Base-by-base conservation (phyloP, 2,888 invertebrate genomes). In the Malacosoma neustria region DNA sequence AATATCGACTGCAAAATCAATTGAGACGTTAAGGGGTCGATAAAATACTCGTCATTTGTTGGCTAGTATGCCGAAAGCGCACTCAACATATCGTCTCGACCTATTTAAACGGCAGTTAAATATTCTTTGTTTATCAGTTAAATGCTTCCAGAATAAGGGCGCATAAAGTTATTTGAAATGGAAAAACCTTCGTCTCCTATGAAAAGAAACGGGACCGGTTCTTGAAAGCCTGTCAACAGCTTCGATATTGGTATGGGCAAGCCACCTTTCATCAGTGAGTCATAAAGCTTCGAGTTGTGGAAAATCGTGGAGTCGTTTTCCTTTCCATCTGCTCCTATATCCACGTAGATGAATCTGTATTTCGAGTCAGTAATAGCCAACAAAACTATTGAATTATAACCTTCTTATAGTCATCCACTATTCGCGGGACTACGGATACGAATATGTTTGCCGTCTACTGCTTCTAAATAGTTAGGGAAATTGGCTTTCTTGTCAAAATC, bases 281-380 rank as follows among this genome's bases (percentile, higher is more conserved):
- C 38, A 45, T 49, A 51, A 14, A 49, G 45, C 38, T 35, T 45
- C 36, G 45, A 48, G 33, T 54, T 50, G 15, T 49, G 42, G 42
- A 50, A 54, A 46, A 57, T 44, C 42, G 42, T 51, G 30, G 43
- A 43, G 39, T 43, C 41, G 36, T 41, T 33, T 37, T 45, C 41
- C 32, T 44, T 41, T 4, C 44, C 42, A 46, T 35, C 51, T 32
- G 44, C 46, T 40, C 45, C 49, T 42, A 48, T 30, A 39, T 46
- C 48, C 42, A 51, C 13, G 11, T 11, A 31, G 31, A 36, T 32
- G 33, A 45, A 47, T 22, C 38, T 45, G 32, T 45, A 45, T 33
- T 45, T 42, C 15, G 45, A 34, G 33, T 47, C 44, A 7, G 41
- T 41, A 38, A 40, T 30, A 15, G 47, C 45, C 29, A 46, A 34